Base-by-base conservation (phyloP, 2,113 vertebrate genomes). In the Salvelinus fontinalis region DNA sequence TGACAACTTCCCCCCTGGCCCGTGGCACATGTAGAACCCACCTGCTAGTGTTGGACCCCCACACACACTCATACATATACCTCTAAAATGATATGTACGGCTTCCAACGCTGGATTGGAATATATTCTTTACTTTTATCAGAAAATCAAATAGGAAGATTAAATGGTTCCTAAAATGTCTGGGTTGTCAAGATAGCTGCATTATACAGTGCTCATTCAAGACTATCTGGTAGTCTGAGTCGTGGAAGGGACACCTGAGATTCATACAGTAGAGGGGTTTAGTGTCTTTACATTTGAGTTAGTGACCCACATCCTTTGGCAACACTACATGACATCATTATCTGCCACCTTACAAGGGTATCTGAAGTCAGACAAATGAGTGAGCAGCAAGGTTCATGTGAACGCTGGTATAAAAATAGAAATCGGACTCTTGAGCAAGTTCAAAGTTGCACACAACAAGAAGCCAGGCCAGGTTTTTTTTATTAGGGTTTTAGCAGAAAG, bases 401-500 rank as follows among this genome's bases (percentile, higher is more conserved):
- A 74, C 65, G 62, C 76, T 20, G 27, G 59, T 34, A 51, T 84
- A 77, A 57, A 88, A 88, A 89, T 86, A 89, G 88, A 83, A 81
- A 26, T 60, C 70, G 67, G 76, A 16, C 79, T 83, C 27, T 62
- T n/a, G 34, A 34, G 76, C 71, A 31, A 64, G 66, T 75, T 76
- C 68, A 59, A 79, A 64, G 34, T 34, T 6, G 29, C 66, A 39
- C 39, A 49, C 66, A 59, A 62, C 72, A 24, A 74, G 59, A 85
- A 74, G 64, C 12, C 49, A 16, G 62, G 67, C 31, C 73, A 73
- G 64, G 24, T 13, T 67, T 74, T 39, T 18, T 39, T 5, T 34
- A 34, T 34, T 34, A 2, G 2, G 54, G 5, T 70, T 65, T 67
- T 70, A 66, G 67, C 22, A 22, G 9, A 51, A 74, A 70, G 60